Evolutionary conservation across 37 sponge, comb jelly and placozoan species (phyloP).

Genomic region (Chondrosia reniformis): DNA sequence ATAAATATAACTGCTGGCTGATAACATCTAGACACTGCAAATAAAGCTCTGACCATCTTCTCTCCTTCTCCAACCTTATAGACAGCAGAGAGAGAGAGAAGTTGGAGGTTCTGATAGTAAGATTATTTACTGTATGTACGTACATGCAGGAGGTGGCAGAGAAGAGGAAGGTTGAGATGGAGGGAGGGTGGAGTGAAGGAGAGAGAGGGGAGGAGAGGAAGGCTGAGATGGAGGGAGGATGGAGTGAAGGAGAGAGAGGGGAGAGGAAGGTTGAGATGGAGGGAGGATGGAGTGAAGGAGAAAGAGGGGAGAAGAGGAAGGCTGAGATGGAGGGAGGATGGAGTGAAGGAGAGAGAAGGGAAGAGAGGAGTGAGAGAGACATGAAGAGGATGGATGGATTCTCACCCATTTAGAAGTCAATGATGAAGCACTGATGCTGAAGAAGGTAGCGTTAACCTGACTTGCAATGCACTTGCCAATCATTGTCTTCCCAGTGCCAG

Average conservation of each 20-base stretch:
- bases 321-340: too few relatives aligned
- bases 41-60: constrained; percentile 99
- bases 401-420: constrained; percentile 99
- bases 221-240: too few relatives aligned
- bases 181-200: too few relatives aligned
- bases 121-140: too few relatives aligned
- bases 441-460: constrained; percentile 94
- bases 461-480: constrained; percentile 98
- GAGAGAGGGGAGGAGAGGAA: too few relatives aligned
- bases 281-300: background rate
- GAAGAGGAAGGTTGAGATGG: too few relatives aligned
- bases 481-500: constrained; percentile 98
- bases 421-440: constrained; percentile 99
- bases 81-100: too few relatives aligned
- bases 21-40: constrained; percentile 89
- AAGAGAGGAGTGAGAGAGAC: background rate
- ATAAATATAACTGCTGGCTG: constrained; percentile 99
- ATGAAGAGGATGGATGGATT: background rate
- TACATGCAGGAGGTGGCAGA: too few relatives aligned
- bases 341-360: too few relatives aligned
- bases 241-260: too few relatives aligned
- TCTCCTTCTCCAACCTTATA: constrained; percentile 94
- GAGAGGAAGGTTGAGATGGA: too few relatives aligned
- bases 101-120: too few relatives aligned
- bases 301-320: background rate